Evolutionary conservation across 2,888 invertebrate species (phyloP), one percentile per base, ranked within the genome.

Genomic region (Lacanobia wlatinum): DNA sequence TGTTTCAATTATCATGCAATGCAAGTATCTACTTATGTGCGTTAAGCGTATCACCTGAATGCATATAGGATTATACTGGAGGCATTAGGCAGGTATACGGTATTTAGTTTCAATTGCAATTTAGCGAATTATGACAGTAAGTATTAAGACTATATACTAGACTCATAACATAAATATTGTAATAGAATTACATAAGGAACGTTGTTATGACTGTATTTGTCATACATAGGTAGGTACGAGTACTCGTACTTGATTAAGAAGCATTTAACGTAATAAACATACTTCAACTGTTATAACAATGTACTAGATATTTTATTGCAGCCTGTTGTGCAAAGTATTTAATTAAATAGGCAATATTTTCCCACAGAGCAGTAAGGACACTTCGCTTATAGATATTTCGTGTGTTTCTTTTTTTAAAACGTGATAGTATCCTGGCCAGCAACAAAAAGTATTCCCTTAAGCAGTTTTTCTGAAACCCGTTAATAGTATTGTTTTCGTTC

Each of bases 1-100:
- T 78, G 70, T 78, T 78, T 62, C 78, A 82, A 82, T 83, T 83
- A 74, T 78, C 62, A 60, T 58, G 65, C 72, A 46, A 65, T 56
- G 52, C 70, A 62, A 73, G 69, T 56, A 74, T 46, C 56, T 68
- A 60, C 62, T 68, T 68, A 64, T 38, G 77, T 61, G 73, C 78
- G 50, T 66, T 67, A 56, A 84, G 70, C 69, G 71, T 64, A 80
- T 63, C 63, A 68, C 56, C 56, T 68, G 53, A 72, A 72, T 82
- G 70, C 68, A 64, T 70, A 69, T 69, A 60, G 48, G 67, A 72
- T 68, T 82, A 67, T 56, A 58, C 34, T n/a, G 12, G 10, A 43
- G 58, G 59, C 59, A 68, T 67, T 76, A 64, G 50, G 55, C 59
- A 58, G 58, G 60, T 8, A 43, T 34, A 62, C 50, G 50, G 58